Evolutionary conservation across 30 jellyfish, hydroid and myxozoan genomes (phyloP).

Genomic region (Turritopsis rubra): DNA sequence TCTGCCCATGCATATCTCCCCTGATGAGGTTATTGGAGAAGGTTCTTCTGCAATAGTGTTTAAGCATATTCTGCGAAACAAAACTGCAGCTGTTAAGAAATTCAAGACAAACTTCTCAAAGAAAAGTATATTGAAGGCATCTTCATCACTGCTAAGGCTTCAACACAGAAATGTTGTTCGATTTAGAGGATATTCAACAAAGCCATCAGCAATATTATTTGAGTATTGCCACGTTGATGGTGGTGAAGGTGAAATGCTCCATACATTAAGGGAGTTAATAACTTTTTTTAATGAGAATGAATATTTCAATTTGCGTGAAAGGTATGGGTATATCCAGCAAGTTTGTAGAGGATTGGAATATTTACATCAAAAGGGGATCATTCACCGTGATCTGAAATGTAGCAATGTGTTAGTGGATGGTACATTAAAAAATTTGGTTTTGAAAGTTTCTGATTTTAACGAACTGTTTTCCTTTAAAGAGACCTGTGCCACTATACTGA

Average conservation of each 20-base stretch:
- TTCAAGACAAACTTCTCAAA: constrained; percentile 19
- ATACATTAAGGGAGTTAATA: constrained; percentile 15
- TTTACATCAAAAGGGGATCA: constrained; percentile 22
- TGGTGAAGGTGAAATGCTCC: constrained; percentile 9
- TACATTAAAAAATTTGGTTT: background rate
- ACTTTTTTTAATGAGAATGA: constrained; percentile 23
- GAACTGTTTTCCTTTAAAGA: constrained; percentile 12
- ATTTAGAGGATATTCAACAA: constrained; percentile 23
- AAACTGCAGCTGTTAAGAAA: constrained; percentile 18
- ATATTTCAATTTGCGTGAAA: background rate
- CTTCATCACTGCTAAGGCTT: constrained; percentile 3
- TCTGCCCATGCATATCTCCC: background rate
- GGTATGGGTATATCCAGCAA: background rate
- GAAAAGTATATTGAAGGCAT: background rate
- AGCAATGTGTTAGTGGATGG: constrained; percentile 25
- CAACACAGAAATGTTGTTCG: constrained; percentile 27
- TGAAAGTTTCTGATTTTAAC: constrained; percentile 27
- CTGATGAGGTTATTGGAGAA: constrained; percentile 18
- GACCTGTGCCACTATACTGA: constrained; percentile 12
- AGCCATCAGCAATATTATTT: constrained; percentile 25
- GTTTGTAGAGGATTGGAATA: constrained; percentile 9
- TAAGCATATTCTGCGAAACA: constrained; percentile 19
- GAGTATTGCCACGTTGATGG: constrained; percentile 15
- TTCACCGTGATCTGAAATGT: constrained; percentile 23
- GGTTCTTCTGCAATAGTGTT: constrained; percentile 34